A percentile compares a stretch with the other conserved stretches of the same genome.
Conservation (phyloP, 1,140 invertebrate genomes). For the Pogonus chalceus region DNA sequence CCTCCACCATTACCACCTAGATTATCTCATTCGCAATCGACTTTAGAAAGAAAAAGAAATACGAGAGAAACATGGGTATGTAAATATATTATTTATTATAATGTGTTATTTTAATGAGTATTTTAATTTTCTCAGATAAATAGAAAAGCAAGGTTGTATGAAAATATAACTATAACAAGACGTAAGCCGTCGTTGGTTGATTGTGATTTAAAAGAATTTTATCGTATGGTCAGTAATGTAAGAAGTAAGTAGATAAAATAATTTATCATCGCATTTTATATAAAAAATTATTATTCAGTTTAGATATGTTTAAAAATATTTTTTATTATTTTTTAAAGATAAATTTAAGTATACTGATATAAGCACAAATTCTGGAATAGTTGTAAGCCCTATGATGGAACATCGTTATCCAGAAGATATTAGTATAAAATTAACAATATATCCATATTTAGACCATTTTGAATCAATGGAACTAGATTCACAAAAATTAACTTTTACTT, state of each 20-base stretch:
- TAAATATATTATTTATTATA: neutral
- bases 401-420: constrained; percentile 64
- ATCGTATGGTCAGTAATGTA: constrained; percentile 65
- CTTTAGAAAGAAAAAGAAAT: constrained; percentile 37
- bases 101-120: neutral
- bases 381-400: constrained; percentile 72
- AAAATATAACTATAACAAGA: constrained; percentile 56
- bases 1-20: constrained; percentile 48
- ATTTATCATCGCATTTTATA: constrained; percentile 7
- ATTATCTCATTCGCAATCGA: constrained; percentile 43
- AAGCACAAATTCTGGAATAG: constrained; percentile 65
- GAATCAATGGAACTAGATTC: constrained; percentile 33
- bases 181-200: constrained; percentile 52
- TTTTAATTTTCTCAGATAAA: constrained; percentile 10
- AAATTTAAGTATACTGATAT: constrained; percentile 59
- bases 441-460: constrained; percentile 48
- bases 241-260: constrained; percentile 46
- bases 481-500: constrained; percentile 72
- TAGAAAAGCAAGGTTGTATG: constrained; percentile 48
- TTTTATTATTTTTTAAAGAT: constrained; percentile 42
- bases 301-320: too few species aligned
- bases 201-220: constrained; percentile 66
- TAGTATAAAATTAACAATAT: constrained; percentile 76
- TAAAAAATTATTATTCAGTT: constrained; percentile 29
- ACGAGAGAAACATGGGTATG: constrained; percentile 7